Percentiles rank a stretch among this genome's conserved stretches.
These are phyloP conservation scores for Cryptomyrus ogoouensis DNA, from an alignment of 2,113 vertebrate genomes.

Conservation along the genomic window DNA sequence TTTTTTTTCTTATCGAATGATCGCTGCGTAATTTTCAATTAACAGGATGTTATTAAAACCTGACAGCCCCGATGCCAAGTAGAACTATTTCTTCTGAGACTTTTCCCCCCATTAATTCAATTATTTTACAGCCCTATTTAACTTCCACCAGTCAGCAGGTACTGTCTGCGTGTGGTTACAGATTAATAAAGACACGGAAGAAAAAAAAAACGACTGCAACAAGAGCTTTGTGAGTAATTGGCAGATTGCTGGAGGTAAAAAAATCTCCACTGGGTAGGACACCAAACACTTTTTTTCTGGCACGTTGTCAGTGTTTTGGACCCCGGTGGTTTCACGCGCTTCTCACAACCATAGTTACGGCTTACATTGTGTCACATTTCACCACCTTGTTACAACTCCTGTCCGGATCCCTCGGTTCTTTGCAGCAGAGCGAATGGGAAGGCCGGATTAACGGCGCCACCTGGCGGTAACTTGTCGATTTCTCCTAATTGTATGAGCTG, in stretches of 20 bases:
- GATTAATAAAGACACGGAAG: constrained; percentile 13
- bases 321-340: not conserved
- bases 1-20: constrained; percentile 31
- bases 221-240: not conserved
- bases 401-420: not conserved
- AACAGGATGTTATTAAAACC: constrained; percentile 47
- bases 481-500: not conserved
- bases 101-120: constrained; percentile 37
- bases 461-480: not conserved
- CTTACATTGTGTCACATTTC: not conserved
- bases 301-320: not conserved
- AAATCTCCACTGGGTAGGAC: constrained; percentile 1
- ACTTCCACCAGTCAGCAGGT: constrained; percentile 16
- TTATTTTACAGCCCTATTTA: constrained; percentile 26
- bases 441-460: not conserved
- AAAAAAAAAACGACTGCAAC: not conserved
- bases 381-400: not conserved
- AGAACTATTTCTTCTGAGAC: constrained; percentile 42
- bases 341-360: not conserved
- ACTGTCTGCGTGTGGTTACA: constrained; percentile 7
- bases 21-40: constrained; percentile 52
- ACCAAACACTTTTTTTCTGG: not conserved
- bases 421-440: not conserved
- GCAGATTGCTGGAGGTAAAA: not conserved
- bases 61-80: constrained; percentile 42